These are phyloP conservation scores for Stichodactyla mertensii DNA, from an alignment of 64 coral and sea anemone genomes.

Conservation along the genomic window DNA sequence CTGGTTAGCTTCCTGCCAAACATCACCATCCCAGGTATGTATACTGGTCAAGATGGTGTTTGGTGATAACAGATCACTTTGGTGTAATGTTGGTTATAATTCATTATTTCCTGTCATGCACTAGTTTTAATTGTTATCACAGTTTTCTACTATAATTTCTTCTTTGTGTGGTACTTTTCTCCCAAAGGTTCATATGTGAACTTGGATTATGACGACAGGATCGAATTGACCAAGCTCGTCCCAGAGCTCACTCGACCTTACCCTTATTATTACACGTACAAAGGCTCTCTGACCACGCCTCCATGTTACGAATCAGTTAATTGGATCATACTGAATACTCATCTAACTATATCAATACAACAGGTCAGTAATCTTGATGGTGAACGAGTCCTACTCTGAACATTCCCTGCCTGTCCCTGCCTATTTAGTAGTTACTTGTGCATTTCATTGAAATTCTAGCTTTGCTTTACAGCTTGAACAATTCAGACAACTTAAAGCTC, in stretches of 20 bases:
- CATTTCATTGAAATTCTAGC: too few species aligned
- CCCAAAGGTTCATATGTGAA: neutral
- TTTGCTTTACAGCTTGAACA: neutral
- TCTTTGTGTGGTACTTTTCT: neutral
- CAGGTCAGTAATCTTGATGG: slow-evolving; percentile 20
- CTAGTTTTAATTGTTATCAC: too few species aligned
- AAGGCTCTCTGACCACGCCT: slow-evolving; percentile 71
- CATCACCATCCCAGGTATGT: neutral
- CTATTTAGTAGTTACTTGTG: too few species aligned
- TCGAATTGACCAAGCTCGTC: slow-evolving; percentile 27
- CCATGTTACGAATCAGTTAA: slow-evolving; percentile 73
- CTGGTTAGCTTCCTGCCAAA: neutral
- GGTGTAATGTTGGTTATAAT: too few species aligned
- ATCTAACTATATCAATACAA: slow-evolving; percentile 16
- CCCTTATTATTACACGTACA: slow-evolving; percentile 51
- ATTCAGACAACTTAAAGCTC: neutral
- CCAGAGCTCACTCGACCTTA: slow-evolving; percentile 18
- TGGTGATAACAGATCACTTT: too few species aligned
- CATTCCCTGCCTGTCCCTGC: neutral
- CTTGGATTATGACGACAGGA: neutral
- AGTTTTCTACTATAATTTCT: neutral
- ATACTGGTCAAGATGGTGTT: too few species aligned
- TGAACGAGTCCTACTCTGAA: too few species aligned
- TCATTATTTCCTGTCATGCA: too few species aligned
- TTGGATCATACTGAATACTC: slow-evolving; percentile 57